Evolutionary conservation across 2,888 invertebrate species (phyloP), one percentile per base, ranked within the genome.

Genomic region (Hirtodrosophila cameraria): DNA sequence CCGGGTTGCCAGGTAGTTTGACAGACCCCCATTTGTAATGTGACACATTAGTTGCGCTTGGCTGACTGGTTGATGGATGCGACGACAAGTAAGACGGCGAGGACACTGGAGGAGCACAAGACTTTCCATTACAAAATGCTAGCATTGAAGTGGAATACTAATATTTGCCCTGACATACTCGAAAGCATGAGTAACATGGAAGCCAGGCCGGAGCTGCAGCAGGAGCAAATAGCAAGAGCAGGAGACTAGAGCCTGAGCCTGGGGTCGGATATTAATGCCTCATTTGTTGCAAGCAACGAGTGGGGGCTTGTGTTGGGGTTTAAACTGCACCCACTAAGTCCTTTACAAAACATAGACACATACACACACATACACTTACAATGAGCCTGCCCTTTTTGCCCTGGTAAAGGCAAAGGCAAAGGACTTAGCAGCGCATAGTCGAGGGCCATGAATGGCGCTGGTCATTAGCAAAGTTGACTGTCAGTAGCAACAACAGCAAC

Each of bases 91-190:
- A 58, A 25, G 39, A 42, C 9, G 36, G 27, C 36, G 42, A 3
- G n/a, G n/a, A n/a, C n/a, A 36, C 49, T 48, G 52, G 28, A 38
- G 13, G 15, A 33, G 23, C 39, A 50, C 75, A 72, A 76, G 79
- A 85, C 81, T 82, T 82, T 83, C 83, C 80, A 85, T 85, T 83
- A 83, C 86, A 83, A 86, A 86, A 76, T 86, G 86, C 77, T 73
- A 57, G 68, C 86, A 62, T 75, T 86, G 77, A 86, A 83, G 82
- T 83, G 82, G 83, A 86, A 86, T 80, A 86, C 82, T 75, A 83
- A 83, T 86, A 83, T 83, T 83, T 83, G 70, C 69, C 65, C 69
- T 72, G 82, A 67, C 79, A 76, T 72, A 76, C 85, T 82, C 72
- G 67, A 75, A 75, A 70, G 54, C 63, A 67, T 50, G 46, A 36